Evolutionary conservation across 2,113 vertebrate genomes (phyloP), one percentile per base, ranked within the genome.

Genomic region (Notothenia coriiceps): DNA sequence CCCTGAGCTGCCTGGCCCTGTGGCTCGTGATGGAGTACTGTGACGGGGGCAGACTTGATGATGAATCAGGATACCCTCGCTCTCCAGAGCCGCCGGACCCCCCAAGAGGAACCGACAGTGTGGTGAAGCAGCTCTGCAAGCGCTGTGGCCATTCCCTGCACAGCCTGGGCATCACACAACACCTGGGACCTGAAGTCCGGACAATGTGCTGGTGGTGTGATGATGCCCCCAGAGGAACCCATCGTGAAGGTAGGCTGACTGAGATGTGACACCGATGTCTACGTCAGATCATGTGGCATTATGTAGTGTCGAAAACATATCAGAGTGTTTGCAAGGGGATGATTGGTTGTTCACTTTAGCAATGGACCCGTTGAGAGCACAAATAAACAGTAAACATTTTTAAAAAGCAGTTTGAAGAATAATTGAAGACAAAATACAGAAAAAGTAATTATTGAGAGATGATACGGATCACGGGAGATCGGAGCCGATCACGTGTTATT

Each of bases 1-100:
- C 22, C 85, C 92, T 0, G 91, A 95, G 85, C 89, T 97, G 77
- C 95, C 93, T 73, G 93, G 97, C 92, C 75, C 95, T 99, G 57
- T 99, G 98, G 98, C 96, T 99, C 0, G 97, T 99, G 81, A 99
- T 99, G 98, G 98, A 99, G 91, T 99, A 96, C 92, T 99, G 98
- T 0, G 96, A 98, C 72, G 98, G 97, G 4, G 98, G 98, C 4
- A n/a, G 97, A 99, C 88, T 93, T 99, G 90, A 99, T n/a, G n/a
- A n/a, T n/a, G n/a, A n/a, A 98, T 91, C 96, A 95, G 69, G n/a
- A n/a, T 99, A 96, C 10, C 92, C 99, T n/a, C n/a, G 51, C 95
- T 99, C 5, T 98, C 98, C 2, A 90, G 95, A n/a, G 25, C 92
- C 96, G 8, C 97, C 97, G 0, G 95, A 98, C 86, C 91, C 94